A percentile compares a stretch with the other conserved stretches of the same genome.
phyloP scores from a whole-genome alignment of 2,888 invertebrate genomes.

The Caenorhabditis virilis region DNA sequence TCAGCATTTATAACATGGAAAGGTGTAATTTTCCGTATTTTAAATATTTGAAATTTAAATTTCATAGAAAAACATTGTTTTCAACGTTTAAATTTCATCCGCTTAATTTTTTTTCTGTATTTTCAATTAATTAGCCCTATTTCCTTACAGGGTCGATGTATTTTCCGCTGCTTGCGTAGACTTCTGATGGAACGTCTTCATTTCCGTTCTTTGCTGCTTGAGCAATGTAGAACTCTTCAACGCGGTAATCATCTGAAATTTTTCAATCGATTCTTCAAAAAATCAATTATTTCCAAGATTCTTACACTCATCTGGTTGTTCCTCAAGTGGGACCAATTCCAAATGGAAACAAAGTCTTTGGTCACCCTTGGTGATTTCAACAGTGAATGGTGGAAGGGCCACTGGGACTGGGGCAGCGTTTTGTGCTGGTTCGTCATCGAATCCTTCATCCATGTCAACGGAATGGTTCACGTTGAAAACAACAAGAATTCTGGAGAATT shows the following conservation, averaged over 20 bases:
- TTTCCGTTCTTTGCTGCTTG: constrained; percentile 72
- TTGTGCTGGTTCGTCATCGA: constrained; percentile 46
- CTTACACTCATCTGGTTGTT: constrained; percentile 69
- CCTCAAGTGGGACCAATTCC: constrained; percentile 58
- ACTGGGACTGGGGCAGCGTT: constrained; percentile 58
- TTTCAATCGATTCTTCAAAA: not conserved
- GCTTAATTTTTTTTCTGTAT: not conserved
- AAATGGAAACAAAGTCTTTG: constrained; percentile 71
- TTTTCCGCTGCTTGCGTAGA: constrained; percentile 86
- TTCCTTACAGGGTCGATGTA: constrained; percentile 88
- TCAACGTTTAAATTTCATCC: too few relatives aligned
- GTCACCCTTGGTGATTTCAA: constrained; percentile 81
- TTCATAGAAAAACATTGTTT: too few relatives aligned
- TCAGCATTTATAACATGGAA: too few relatives aligned
- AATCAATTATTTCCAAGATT: constrained; percentile 11
- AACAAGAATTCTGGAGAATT: constrained; percentile 76
- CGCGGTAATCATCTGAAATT: constrained; percentile 85
- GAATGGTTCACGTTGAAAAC: constrained; percentile 92
- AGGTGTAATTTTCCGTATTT: too few relatives aligned
- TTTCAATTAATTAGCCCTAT: too few relatives aligned
- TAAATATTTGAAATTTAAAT: too few relatives aligned
- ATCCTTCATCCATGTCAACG: constrained; percentile 79
- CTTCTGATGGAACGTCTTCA: constrained; percentile 85
- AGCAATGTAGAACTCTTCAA: constrained; percentile 86
- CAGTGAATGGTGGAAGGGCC: constrained; percentile 89